A percentile compares a stretch with the other conserved stretches of the same genome.
phyloP scores from a whole-genome alignment of 2,797 vertebrate species.

The Pseudochromis fuscus region DNA sequence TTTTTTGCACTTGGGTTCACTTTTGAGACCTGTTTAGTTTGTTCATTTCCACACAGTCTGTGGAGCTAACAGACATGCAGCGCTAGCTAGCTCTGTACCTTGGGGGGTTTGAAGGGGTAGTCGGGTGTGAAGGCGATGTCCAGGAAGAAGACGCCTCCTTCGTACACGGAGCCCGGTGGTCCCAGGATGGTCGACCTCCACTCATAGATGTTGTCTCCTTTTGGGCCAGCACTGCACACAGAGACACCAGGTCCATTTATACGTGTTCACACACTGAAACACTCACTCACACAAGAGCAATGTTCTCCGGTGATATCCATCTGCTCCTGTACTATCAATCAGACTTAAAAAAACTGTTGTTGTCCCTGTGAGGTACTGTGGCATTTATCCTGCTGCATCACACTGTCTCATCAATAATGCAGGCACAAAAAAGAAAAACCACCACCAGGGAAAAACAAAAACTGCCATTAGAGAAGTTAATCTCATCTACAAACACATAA shows the following conservation, averaged over 20 bases:
- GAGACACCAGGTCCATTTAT: not conserved
- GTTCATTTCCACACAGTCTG: too few relatives aligned
- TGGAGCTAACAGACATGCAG: not conserved
- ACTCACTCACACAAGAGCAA: too few relatives aligned
- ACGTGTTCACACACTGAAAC: too few relatives aligned
- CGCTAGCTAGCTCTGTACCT: conserved; percentile 85
- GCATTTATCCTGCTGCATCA: too few relatives aligned
- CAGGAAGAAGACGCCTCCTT: conserved; percentile 96
- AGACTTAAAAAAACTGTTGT: not conserved
- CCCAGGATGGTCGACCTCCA: conserved; percentile 97
- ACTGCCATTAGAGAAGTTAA: not conserved
- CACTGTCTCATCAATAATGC: conserved; percentile 2
- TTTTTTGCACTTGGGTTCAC: too few relatives aligned
- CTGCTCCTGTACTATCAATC: not conserved
- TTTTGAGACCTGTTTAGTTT: not conserved
- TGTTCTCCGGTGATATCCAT: too few relatives aligned
- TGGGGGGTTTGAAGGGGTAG: conserved; percentile 98
- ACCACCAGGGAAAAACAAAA: not conserved
- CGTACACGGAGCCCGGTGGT: conserved; percentile 96
- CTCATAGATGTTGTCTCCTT: conserved; percentile 97
- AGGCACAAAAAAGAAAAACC: not conserved
- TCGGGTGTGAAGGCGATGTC: conserved; percentile 97
- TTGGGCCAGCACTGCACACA: conserved; percentile 90
- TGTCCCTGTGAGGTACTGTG: too few relatives aligned
- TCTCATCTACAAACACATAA: not conserved